A percentile compares a stretch with the other conserved stretches of the same genome.
These are phyloP conservation scores for Perithous albicinctus DNA, from an alignment of 2,888 invertebrate species.

Conservation along the genomic window DNA sequence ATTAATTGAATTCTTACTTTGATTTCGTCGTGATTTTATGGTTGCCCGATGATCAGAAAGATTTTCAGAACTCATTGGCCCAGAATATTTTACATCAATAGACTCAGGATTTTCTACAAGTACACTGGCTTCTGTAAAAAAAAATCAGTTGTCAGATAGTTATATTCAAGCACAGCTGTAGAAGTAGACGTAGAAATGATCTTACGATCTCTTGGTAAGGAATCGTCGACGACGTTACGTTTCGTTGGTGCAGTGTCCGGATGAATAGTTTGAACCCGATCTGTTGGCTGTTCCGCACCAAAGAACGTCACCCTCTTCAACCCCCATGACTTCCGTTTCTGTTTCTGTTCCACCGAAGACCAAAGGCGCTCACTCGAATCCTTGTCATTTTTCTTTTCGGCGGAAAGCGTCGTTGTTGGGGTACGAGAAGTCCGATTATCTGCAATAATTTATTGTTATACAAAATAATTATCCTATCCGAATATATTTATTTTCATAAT, in stretches of 20 bases:
- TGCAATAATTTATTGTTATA: constrained; percentile 34
- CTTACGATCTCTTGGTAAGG: constrained; percentile 57
- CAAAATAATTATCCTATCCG: no score
- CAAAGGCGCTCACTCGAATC: constrained; percentile 49
- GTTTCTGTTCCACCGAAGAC: constrained; percentile 31
- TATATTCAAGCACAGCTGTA: background rate
- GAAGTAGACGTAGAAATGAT: constrained; percentile 12
- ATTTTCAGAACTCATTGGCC: constrained; percentile 4
- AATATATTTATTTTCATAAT: background rate
- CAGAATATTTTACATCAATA: constrained; percentile 33
- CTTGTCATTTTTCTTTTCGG: constrained; percentile 38
- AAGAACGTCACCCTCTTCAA: constrained; percentile 58
- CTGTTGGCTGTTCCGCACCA: constrained; percentile 63
- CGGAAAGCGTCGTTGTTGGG: background rate
- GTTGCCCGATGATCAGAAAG: constrained; percentile 8
- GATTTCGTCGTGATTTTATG: constrained; percentile 6
- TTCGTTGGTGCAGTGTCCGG: constrained; percentile 64
- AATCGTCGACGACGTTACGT: constrained; percentile 44
- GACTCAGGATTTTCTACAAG: constrained; percentile 62
- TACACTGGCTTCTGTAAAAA: constrained; percentile 56
- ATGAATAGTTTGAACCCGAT: constrained; percentile 68
- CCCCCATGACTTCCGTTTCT: constrained; percentile 60
- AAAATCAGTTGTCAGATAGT: background rate
- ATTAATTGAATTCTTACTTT: constrained; percentile 32
- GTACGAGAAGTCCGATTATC: constrained; percentile 39